Percentiles rank a stretch among this genome's conserved stretches.
Evolutionary conservation across 1,140 invertebrate genomes (phyloP).

Genomic region (Nilaparvata lugens): DNA sequence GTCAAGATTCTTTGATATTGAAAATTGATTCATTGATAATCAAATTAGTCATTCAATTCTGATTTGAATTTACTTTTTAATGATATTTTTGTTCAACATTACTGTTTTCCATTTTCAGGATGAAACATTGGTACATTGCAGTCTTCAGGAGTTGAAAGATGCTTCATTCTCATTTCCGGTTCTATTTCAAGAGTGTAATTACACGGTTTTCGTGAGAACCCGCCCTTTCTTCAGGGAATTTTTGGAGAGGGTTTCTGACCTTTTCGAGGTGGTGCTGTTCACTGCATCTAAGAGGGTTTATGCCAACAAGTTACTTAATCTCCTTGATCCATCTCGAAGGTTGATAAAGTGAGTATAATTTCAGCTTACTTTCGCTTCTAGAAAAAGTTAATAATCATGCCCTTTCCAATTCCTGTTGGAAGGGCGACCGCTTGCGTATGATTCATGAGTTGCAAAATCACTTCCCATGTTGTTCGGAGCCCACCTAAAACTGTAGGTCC

Average conservation of each 20-base stretch:
- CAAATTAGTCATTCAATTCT: neutral
- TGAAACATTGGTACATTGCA: constrained; percentile 94
- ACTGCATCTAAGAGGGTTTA: constrained; percentile 95
- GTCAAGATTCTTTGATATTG: too few relatives aligned
- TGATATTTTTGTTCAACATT: neutral
- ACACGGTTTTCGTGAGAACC: constrained; percentile 55
- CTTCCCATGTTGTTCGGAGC: too few relatives aligned
- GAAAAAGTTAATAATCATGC: too few relatives aligned
- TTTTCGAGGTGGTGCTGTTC: constrained; percentile 94
- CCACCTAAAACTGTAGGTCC: too few relatives aligned
- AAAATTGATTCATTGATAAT: too few relatives aligned
- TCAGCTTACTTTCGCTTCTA: too few relatives aligned
- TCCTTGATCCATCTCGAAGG: constrained; percentile 80
- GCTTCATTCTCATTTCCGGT: constrained; percentile 91
- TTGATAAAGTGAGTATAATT: constrained; percentile 68
- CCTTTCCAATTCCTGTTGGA: too few relatives aligned
- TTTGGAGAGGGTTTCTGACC: constrained; percentile 75
- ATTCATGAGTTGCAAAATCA: too few relatives aligned
- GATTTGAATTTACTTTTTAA: neutral
- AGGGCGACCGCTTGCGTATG: too few relatives aligned
- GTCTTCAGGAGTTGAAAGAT: constrained; percentile 82
- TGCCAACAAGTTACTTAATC: constrained; percentile 87
- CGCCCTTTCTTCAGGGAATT: constrained; percentile 88
- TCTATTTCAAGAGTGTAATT: constrained; percentile 82
- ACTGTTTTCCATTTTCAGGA: constrained; percentile 42